These are phyloP conservation scores for Dastarcus helophoroides DNA, from an alignment of 2,888 invertebrate genomes.

Conservation along the genomic window DNA sequence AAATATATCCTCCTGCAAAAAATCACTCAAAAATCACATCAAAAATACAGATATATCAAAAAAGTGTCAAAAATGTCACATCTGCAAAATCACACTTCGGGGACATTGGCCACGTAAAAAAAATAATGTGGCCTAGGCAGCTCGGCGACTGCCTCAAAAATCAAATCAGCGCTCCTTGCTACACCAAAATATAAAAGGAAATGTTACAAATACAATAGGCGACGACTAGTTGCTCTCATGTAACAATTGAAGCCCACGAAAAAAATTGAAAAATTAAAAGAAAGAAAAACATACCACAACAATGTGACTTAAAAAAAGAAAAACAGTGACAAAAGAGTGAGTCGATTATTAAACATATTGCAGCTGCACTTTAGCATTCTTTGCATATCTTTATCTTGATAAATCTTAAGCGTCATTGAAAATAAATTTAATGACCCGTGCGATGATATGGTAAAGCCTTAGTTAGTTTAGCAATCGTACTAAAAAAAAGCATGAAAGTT, in stretches of 20 bases:
- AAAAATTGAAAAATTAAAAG: constrained; percentile 1
- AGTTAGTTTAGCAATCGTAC: no score
- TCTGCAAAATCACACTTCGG: constrained; percentile 9
- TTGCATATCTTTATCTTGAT: no score
- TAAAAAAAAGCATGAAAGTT: no score
- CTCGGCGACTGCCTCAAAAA: constrained; percentile 30
- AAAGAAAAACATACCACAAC: constrained; percentile 3
- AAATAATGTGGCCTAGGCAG: constrained; percentile 15
- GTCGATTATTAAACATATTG: no score
- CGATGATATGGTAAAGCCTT: no score
- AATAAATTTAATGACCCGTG: no score
- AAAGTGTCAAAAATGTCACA: constrained; percentile 22
- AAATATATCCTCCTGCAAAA: constrained; percentile 34
- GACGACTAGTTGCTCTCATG: constrained; percentile 1
- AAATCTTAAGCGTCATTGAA: no score
- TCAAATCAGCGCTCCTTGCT: constrained; percentile 37
- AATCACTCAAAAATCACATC: constrained; percentile 36
- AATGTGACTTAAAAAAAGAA: no score
- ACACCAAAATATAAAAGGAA: constrained; percentile 29
- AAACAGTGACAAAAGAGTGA: no score
- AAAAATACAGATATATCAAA: constrained; percentile 27
- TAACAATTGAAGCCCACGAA: not conserved
- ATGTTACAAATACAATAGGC: no score
- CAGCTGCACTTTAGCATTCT: no score
- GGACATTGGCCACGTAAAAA: constrained; percentile 2